These are phyloP conservation scores for Gambusia affinis DNA, from an alignment of 2,113 vertebrate genomes.

Conservation along the genomic window DNA sequence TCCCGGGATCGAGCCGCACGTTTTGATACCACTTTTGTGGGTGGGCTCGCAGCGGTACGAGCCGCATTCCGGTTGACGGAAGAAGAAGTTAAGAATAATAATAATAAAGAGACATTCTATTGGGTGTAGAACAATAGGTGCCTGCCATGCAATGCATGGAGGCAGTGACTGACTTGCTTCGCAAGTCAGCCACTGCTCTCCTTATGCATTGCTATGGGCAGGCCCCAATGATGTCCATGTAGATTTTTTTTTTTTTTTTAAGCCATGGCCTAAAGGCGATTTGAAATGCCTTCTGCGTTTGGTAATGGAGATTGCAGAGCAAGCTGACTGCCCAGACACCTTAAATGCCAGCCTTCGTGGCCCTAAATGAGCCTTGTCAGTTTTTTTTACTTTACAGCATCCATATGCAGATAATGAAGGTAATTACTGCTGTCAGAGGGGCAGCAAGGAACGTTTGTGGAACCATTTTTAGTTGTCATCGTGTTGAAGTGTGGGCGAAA, in stretches of 20 bases:
- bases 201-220: too few relatives aligned
- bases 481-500: slow-evolving; percentile 18
- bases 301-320: background rate
- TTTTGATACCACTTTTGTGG: too few relatives aligned
- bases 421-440: slow-evolving; percentile 27
- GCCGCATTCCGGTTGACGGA: too few relatives aligned
- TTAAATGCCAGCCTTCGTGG: slow-evolving; percentile 25
- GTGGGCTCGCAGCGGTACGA: too few relatives aligned
- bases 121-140: too few relatives aligned
- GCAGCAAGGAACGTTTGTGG: slow-evolving; percentile 27
- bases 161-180: too few relatives aligned
- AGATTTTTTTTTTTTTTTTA: background rate
- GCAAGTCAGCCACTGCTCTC: too few relatives aligned
- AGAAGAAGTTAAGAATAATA: too few relatives aligned
- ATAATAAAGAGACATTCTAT: too few relatives aligned
- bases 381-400: slow-evolving; percentile 10
- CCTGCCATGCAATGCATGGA: too few relatives aligned
- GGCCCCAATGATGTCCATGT: background rate
- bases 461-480: slow-evolving; percentile 33
- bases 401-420: slow-evolving; percentile 31
- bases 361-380: slow-evolving; percentile 51
- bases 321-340: slow-evolving; percentile 8
- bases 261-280: slow-evolving; percentile 6
- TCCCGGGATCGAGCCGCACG: too few relatives aligned
- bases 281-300: slow-evolving; percentile 10